Evolutionary conservation across 2,888 invertebrate species (phyloP), one percentile per base, ranked within the genome.

Genomic region (Xylota sylvarum): DNA sequence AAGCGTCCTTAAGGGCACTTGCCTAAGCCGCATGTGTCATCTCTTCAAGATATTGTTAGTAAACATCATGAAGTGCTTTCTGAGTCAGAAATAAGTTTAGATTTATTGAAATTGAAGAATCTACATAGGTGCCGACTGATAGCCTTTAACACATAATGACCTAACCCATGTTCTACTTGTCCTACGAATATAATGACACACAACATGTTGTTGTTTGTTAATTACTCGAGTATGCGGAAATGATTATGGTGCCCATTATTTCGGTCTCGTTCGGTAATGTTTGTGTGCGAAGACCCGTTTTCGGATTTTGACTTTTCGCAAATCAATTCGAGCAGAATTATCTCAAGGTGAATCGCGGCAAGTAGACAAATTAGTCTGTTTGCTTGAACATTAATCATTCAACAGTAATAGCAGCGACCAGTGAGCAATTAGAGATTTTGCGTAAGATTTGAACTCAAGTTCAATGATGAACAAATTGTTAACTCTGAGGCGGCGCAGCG

Each of bases 311-410:
- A 3, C 32, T 72, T 60, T 77, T 82, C 43, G 60, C 79, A 84
- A 84, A 69, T 84, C 48, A 79, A 27, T 70, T 74, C 64, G 52
- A 69, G 30, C 40, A 69, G 67, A 77, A 78, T 78, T 60, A 69
- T 78, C 60, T 58, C 80, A 85, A 85, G 80, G 80, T 60, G 37
- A 56, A 23, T 27, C 12, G 37, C 55, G 56, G 37, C 55, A 48
- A 14, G 37, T 10, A 64, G 58, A 78, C 62, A 73, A 84, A 82
- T 82, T 72, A 70, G 37, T 48, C 30, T 43, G 50, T 69, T 81
- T 81, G 30, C 19, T 69, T 74, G 46, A 78, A 83, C 83, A 83
- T 83, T 65, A 83, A 83, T 83, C 78, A 83, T 77, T 65, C 58
- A 32, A n/a, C 64, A 43, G 23, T 23, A 32, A 48, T 19, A 35